Evolutionary conservation across 2,797 vertebrate species (phyloP), one percentile per base, ranked within the genome.

Genomic region (Sarcophilus harrisii): DNA sequence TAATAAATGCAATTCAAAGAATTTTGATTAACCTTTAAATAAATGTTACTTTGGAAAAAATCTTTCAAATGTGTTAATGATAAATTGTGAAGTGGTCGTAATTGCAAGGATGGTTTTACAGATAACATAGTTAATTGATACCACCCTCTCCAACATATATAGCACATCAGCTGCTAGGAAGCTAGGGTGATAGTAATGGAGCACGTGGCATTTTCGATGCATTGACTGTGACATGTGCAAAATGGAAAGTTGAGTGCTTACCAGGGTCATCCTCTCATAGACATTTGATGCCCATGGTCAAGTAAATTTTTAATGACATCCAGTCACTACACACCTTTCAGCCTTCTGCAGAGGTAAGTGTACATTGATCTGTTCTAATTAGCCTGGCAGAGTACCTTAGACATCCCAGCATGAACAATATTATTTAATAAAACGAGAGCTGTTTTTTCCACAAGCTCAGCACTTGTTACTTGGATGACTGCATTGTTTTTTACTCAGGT

Each of bases 11-110:
- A 96, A 96, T 97, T 96, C 98, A 96, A 97, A 97, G 95, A 98
- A 98, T 98, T 98, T 98, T 98, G 97, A 98, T 98, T 98, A 98
- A 98, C 97, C 96, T 98, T 98, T 98, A 98, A 98, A 98, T 98
- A 98, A 98, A 97, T 97, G 95, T 98, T 98, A 96, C 97, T 98
- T 98, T 97, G 60, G 93, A 92, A 98, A 98, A 98, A 93, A 92
- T 94, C 96, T 96, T 97, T 97, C 96, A 98, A 98, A 98, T 97
- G 94, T 95, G 97, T 98, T 98, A 98, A 98, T 98, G 97, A 98
- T 98, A 98, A 98, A 96, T 98, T 97, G 58, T 97, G 96, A 98
- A 98, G 96, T 97, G 97, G 95, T 98, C 98, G 97, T 98, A 98
- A 98, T 98, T 98, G 97, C 97, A 98, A 96, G 81, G 95, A 95